These are phyloP conservation scores for Aythya baeri DNA, from an alignment of 2,113 vertebrate genomes.

Conservation along the genomic window DNA sequence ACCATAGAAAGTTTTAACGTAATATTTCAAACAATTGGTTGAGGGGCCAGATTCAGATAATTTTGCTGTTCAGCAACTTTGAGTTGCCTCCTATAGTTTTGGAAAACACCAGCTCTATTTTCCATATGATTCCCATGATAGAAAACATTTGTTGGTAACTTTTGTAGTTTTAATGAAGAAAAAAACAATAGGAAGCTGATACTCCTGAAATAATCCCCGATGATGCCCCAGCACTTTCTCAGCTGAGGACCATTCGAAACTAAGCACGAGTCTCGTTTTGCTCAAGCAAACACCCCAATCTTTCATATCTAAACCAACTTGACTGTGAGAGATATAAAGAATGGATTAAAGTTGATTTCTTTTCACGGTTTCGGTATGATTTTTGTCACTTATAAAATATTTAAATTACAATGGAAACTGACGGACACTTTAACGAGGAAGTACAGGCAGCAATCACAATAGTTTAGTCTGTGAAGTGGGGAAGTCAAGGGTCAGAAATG, in stretches of 20 bases:
- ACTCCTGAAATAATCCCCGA: slow-evolving; percentile 57
- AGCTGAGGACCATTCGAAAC: slow-evolving; percentile 50
- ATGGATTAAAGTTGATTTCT: slow-evolving; percentile 58
- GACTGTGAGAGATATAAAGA: slow-evolving; percentile 43
- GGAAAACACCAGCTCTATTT: slow-evolving; percentile 45
- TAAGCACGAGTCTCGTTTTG: slow-evolving; percentile 57
- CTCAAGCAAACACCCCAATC: slow-evolving; percentile 46
- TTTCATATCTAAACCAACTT: slow-evolving; percentile 35
- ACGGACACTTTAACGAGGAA: slow-evolving; percentile 73
- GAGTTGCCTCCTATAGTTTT: slow-evolving; percentile 57
- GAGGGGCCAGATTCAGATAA: slow-evolving; percentile 59
- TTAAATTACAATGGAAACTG: slow-evolving; percentile 75
- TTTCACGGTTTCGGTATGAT: slow-evolving; percentile 55
- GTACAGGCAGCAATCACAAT: slow-evolving; percentile 67
- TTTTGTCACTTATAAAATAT: slow-evolving; percentile 67
- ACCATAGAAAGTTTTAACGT: slow-evolving; percentile 35
- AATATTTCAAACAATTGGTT: slow-evolving; percentile 71
- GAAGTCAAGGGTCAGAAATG: slow-evolving; percentile 78
- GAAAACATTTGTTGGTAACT: slow-evolving; percentile 49
- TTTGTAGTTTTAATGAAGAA: slow-evolving; percentile 47
- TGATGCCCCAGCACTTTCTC: slow-evolving; percentile 17
- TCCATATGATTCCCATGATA: slow-evolving; percentile 45
- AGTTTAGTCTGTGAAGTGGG: slow-evolving; percentile 67
- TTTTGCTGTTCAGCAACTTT: slow-evolving; percentile 69
- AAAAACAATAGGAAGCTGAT: slow-evolving; percentile 3